phyloP scores from a whole-genome alignment of 2,888 invertebrate species.

The Synanthedon tipuliformis region DNA sequence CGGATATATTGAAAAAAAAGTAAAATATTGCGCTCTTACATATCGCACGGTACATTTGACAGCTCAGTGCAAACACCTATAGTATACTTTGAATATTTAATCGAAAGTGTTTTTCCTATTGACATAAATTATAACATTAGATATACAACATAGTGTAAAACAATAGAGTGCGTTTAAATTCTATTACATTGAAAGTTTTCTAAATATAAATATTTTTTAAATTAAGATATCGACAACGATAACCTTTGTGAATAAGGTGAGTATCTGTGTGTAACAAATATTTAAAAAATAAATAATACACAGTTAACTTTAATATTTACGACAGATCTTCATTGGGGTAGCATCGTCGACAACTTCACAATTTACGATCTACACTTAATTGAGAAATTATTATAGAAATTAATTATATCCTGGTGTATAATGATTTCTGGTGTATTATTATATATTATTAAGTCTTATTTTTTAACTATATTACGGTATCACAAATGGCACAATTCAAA shows the following conservation, averaged over 20 bases:
- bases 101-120: neutral
- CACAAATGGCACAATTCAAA: no score
- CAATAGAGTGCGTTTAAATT: neutral
- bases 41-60: neutral
- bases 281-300: no score
- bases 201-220: neutral
- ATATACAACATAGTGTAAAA: neutral
- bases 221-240: neutral
- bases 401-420: no score
- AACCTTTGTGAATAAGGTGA: neutral
- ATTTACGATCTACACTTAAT: neutral
- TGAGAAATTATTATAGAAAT: no score
- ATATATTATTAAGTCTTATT: no score
- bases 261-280: no score
- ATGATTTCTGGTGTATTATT: no score
- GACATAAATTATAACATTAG: neutral
- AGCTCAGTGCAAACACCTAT: neutral
- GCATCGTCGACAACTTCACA: constrained; percentile 3
- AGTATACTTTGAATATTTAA: constrained; percentile 1
- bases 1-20: no score
- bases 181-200: neutral
- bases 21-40: neutral
- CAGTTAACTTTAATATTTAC: neutral
- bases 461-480: no score
- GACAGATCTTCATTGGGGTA: neutral